Evolutionary conservation across 2,113 vertebrate species (phyloP), one percentile per base, ranked within the genome.

Genomic region (Nothobranchius kuhntae): DNA sequence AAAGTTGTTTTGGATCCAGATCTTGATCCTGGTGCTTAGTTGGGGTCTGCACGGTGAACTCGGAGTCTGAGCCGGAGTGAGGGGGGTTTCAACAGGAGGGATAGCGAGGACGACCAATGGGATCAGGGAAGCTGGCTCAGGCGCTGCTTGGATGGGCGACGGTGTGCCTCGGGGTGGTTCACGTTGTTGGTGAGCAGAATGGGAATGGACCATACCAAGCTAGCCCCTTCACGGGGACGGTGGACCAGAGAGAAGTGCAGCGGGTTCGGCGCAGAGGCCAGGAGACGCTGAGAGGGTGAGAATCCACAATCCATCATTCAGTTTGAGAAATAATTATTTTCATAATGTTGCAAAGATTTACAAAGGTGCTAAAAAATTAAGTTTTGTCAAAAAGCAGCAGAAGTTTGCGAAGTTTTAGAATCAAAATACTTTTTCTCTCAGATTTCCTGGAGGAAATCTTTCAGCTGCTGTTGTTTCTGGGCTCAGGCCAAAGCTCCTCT

Each of bases 251-350:
- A 72, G 92, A 92, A 62, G 82, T 73, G 0, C 92, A 86, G 80
- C 89, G 93, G 53, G 95, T 96, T 69, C 92, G 92, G 46, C 93
- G 96, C 61, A 91, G 93, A 60, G 95, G 95, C 79, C 95, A 95
- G 46, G 93, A 94, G 77, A 86, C 94, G 15, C 83, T 98, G 75
- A 93, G 95, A 87, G 95, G 96, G 96, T 98, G 35, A 80, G 30
- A 53, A n/a, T 53, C 17, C 68, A 63, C 7, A 15, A 56, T 56
- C 60, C 54, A 48, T 9, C 12, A 30, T 17, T 6, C 13, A n/a
- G 3, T 56, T 24, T 53, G 11, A 13, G 38, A 13, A 30, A 17
- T 17, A 0, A 14, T 53, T 62, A 13, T 12, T n/a, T 38, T 53
- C 9, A 36, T 13, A 12, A 7, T 2, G 53, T 10, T 30, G 10